Evolutionary conservation across 2,797 vertebrate genomes (phyloP).

Genomic region (Mus minutoides): DNA sequence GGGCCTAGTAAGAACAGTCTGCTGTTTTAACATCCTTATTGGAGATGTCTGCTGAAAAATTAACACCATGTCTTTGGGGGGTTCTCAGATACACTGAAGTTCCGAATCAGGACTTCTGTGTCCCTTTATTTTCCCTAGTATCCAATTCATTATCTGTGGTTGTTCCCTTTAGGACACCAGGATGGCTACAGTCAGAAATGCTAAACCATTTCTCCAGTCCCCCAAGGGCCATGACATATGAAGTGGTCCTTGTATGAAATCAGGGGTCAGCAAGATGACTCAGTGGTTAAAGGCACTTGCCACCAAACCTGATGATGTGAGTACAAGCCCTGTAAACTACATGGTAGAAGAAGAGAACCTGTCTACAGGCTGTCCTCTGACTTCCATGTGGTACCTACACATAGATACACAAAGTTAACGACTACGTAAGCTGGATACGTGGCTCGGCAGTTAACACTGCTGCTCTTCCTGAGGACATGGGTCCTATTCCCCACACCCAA

Average conservation of each 20-base stretch:
- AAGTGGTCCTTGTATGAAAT: background rate
- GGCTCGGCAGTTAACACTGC: background rate
- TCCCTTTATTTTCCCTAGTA: background rate
- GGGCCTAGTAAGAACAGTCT: background rate
- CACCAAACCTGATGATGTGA: background rate
- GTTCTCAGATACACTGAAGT: background rate
- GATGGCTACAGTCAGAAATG: background rate
- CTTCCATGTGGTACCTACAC: background rate
- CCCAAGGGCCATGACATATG: background rate
- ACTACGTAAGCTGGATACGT: background rate
- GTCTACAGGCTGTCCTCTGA: background rate
- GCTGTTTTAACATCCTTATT: background rate
- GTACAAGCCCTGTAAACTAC: background rate
- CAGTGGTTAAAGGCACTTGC: background rate
- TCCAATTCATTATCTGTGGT: too few relatives aligned
- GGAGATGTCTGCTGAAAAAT: background rate
- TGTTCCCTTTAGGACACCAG: background rate
- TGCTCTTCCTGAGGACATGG: background rate
- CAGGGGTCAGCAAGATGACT: background rate
- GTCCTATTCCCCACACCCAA: background rate
- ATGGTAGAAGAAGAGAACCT: background rate
- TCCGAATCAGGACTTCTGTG: background rate
- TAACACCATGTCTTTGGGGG: background rate
- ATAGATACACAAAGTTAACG: too few relatives aligned
- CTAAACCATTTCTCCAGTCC: background rate